Percentiles rank a stretch among this genome's conserved stretches.
phyloP scores from a whole-genome alignment of 2,888 invertebrate species.

The Protodeltote pygarga region DNA sequence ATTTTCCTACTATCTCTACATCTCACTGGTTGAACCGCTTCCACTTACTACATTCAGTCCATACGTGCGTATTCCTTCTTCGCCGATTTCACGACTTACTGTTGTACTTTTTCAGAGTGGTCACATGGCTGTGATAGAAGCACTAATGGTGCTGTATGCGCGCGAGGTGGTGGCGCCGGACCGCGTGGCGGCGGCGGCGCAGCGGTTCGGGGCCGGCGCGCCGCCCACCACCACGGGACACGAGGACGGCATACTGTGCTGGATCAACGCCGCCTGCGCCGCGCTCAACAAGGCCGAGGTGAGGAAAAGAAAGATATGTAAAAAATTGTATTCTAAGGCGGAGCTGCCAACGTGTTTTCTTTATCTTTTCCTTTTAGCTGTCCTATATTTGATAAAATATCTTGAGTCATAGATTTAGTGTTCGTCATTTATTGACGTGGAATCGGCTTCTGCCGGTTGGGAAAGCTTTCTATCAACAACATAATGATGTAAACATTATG shows the following conservation, averaged over 20 bases:
- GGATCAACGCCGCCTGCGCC: conserved; percentile 95
- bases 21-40: too few species aligned
- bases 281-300: conserved; percentile 89
- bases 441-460: too few species aligned
- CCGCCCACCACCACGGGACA: conserved; percentile 75
- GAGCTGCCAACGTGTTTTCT: too few species aligned
- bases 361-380: too few species aligned
- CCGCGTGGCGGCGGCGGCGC: conserved; percentile 94
- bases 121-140: conserved; percentile 98
- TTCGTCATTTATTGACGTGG: too few species aligned
- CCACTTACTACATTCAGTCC: too few species aligned
- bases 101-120: conserved; percentile 90
- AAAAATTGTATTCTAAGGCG: too few species aligned
- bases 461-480: too few species aligned
- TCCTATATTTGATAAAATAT: too few species aligned
- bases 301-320: conserved; percentile 2
- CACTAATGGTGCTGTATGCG: conserved; percentile 97
- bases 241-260: conserved; percentile 94
- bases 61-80: not conserved
- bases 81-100: not conserved
- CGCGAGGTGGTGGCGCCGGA: conserved; percentile 96
- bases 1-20: too few species aligned
- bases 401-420: too few species aligned
- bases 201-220: conserved; percentile 88
- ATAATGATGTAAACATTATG: too few species aligned